These are phyloP conservation scores for Phortica okadai DNA, from an alignment of 2,888 invertebrate species.

Conservation along the genomic window DNA sequence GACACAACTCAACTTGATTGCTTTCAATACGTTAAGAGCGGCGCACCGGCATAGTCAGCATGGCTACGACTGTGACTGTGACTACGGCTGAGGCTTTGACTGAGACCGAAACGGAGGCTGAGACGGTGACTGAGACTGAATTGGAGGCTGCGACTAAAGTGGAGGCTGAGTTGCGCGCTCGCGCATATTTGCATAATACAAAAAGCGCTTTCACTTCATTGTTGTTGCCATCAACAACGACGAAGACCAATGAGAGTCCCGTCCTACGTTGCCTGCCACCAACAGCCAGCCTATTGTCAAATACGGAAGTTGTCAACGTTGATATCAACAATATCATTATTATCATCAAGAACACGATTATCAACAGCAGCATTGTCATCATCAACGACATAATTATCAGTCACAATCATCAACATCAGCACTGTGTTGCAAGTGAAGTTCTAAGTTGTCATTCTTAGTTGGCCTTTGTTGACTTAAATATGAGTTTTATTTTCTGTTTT, in stretches of 20 bases:
- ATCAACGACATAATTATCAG: not conserved
- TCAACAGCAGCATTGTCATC: not conserved
- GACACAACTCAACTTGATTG: constrained; percentile 10
- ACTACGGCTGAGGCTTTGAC: too few species aligned
- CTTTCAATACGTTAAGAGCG: not conserved
- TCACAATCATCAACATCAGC: not conserved
- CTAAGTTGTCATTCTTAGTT: constrained; percentile 11
- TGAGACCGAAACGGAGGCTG: too few species aligned
- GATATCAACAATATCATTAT: not conserved
- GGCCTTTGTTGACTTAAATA: not conserved
- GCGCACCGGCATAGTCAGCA: not conserved
- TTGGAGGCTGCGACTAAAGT: too few species aligned
- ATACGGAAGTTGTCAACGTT: constrained; percentile 20
- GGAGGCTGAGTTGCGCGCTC: not conserved
- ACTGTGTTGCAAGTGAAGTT: not conserved
- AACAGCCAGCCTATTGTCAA: constrained; percentile 12
- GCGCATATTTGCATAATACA: constrained; percentile 26
- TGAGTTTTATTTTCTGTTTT: not conserved
- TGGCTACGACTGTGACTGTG: not conserved
- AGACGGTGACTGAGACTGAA: too few species aligned
- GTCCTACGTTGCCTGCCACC: not conserved
- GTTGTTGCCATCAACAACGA: not conserved
- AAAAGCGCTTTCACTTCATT: constrained; percentile 18
- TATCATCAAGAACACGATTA: not conserved
- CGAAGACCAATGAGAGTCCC: not conserved